Base-by-base conservation (phyloP, 2,888 invertebrate genomes). In the Latrodectus hesperus region DNA sequence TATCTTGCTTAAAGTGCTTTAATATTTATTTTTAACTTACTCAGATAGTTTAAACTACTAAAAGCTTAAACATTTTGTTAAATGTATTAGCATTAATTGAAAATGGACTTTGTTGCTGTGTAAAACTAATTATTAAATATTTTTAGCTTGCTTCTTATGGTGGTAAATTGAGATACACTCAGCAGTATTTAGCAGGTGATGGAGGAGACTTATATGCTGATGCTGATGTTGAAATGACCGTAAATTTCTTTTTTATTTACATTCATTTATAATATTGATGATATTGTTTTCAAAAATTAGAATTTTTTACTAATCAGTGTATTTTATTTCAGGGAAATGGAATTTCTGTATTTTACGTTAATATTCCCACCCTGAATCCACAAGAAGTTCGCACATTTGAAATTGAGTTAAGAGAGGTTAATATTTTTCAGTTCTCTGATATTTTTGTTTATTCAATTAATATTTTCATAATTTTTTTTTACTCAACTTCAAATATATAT, bases 81-180 rank as follows among this genome's bases (percentile, higher is more conserved):
- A 4, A 38, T 38, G 38, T 38, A 38, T 38, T 6, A 38, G 38
- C 1, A 4, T 38, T 38, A 38, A 38, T 38, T 4, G 38, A 38
- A 38, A 4, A 1, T 38, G 38, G 6, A 3, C 38, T 38, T 38
- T 38, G 38, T 6, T 38, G 4, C 6, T 6, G 6, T 38, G 38
- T 38, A 38, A 4, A 4, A 38, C 38, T 38, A 22, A 22, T 22
- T 1, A 38, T 38, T 38, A 38, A 38, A 38, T 38, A 38, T 38
- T 38, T 87, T 90, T 90, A 96, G 93, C 94, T 98, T 10, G 94
- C 95, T 84, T 97, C 98, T 0, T 98, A 98, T 91, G 98, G 98
- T 0, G 98, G 98, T 0, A 94, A 94, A 78, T 92, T 98, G 9
- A 94, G 95, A 17, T 94, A 97, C 88, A 95, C 95, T 0, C 95